Conservation (phyloP, 2,797 vertebrate genomes). For the Fistularia tabacaria region DNA sequence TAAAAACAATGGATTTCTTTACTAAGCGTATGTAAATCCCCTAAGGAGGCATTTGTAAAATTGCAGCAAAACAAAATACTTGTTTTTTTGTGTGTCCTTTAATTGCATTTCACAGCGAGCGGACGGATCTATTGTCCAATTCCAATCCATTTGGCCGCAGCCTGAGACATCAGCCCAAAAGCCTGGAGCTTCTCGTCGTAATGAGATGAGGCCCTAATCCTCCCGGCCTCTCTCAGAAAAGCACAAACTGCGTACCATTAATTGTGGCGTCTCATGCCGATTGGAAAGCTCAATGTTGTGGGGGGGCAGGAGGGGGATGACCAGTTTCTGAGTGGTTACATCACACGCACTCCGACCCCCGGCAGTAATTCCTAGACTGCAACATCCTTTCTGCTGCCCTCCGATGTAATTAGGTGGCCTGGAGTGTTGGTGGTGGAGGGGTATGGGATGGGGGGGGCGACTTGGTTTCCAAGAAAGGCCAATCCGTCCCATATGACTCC, state of each 20-base stretch:
- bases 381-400: slow-evolving; percentile 38
- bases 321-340: too few species aligned
- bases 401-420: slow-evolving; percentile 57
- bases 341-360: not conserved
- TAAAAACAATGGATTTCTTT: too few species aligned
- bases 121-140: slow-evolving; percentile 16
- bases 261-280: slow-evolving; percentile 14
- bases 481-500: slow-evolving; percentile 45
- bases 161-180: slow-evolving; percentile 44
- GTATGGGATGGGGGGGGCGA: slow-evolving; percentile 44
- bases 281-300: slow-evolving; percentile 15
- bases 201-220: slow-evolving; percentile 58
- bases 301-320: too few species aligned
- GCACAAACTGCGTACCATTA: slow-evolving; percentile 19
- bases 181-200: slow-evolving; percentile 28
- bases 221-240: slow-evolving; percentile 32
- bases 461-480: slow-evolving; percentile 46
- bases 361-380: slow-evolving; percentile 23
- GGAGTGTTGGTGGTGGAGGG: slow-evolving; percentile 28
- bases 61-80: too few species aligned
- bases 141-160: slow-evolving; percentile 39
- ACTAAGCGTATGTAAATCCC: too few species aligned
- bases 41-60: too few species aligned
- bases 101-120: slow-evolving; percentile 25
- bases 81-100: not conserved